A percentile compares a stretch with the other conserved stretches of the same genome.
phyloP scores from a whole-genome alignment of 92 coral and sea anemone species.

The Ricordea florida region DNA sequence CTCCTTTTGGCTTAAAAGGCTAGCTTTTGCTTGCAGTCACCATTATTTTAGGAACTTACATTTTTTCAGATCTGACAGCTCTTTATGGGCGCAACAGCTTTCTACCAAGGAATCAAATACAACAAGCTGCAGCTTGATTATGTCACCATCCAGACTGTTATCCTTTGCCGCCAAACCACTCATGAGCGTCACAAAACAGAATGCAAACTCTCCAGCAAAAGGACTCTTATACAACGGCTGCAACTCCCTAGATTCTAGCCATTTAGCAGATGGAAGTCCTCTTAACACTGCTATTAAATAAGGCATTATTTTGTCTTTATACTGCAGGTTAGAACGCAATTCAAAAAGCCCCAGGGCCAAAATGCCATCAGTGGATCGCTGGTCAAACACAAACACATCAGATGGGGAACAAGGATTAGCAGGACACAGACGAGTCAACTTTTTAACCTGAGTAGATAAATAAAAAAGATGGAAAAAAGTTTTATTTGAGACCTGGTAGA shows the following conservation, averaged over 20 bases:
- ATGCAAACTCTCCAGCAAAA: slow-evolving; percentile 89
- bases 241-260: slow-evolving; percentile 77
- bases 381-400: slow-evolving; percentile 67
- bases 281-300: slow-evolving; percentile 82
- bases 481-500: no score
- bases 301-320: slow-evolving; percentile 86
- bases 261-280: slow-evolving; percentile 78
- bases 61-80: slow-evolving; percentile 72
- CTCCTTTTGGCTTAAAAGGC: no score
- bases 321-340: slow-evolving; percentile 82
- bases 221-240: slow-evolving; percentile 47
- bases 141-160: slow-evolving; percentile 56
- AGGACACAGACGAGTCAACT: slow-evolving; percentile 87
- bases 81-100: slow-evolving; percentile 66
- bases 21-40: not conserved
- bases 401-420: slow-evolving; percentile 66
- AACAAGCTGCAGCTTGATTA: slow-evolving; percentile 59
- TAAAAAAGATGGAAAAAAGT: not conserved
- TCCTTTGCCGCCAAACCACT: slow-evolving; percentile 81
- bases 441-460: slow-evolving; percentile 75
- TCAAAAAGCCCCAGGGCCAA: slow-evolving; percentile 82
- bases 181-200: slow-evolving; percentile 87
- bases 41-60: slow-evolving; percentile 33
- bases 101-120: slow-evolving; percentile 73
- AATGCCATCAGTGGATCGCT: slow-evolving; percentile 89